Percentiles rank a stretch among this genome's conserved stretches.
Conservation (phyloP, 1,140 invertebrate species). For the Caligus rogercresseyi region DNA sequence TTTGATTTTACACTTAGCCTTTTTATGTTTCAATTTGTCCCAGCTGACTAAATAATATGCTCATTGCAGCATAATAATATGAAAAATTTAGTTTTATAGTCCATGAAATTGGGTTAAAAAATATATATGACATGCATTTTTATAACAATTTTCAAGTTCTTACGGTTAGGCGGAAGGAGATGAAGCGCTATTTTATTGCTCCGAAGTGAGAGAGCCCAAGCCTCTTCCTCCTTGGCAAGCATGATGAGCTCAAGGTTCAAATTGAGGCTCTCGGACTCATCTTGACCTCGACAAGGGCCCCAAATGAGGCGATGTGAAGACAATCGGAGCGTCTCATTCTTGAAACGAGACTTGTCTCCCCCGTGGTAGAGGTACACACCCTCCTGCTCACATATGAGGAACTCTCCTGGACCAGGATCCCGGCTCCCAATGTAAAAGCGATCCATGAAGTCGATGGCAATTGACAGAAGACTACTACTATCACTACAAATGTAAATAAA, state of each 20-base stretch:
- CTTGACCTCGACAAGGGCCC: background rate
- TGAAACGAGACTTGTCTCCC: background rate
- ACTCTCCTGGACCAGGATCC: background rate
- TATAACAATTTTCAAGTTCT: background rate
- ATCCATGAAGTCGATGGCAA: too few species aligned
- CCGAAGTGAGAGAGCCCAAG: background rate
- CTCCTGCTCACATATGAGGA: background rate
- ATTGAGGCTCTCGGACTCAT: background rate
- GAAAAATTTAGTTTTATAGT: background rate
- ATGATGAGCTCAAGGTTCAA: background rate
- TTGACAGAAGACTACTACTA: too few species aligned
- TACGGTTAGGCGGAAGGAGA: background rate
- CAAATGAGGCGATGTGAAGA: conserved; percentile 12
- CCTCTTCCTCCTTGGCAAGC: background rate
- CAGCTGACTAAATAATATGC: background rate
- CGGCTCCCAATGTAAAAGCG: background rate
- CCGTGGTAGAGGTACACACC: conserved; percentile 1
- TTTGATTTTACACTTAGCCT: background rate
- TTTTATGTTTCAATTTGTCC: background rate
- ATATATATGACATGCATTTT: background rate
- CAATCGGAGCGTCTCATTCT: background rate
- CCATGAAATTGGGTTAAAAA: background rate
- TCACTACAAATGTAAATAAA: too few species aligned
- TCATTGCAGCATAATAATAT: background rate
- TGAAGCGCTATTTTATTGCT: conserved; percentile 3